phyloP scores from a whole-genome alignment of 2,113 vertebrate species.

The Accipiter cooperii region DNA sequence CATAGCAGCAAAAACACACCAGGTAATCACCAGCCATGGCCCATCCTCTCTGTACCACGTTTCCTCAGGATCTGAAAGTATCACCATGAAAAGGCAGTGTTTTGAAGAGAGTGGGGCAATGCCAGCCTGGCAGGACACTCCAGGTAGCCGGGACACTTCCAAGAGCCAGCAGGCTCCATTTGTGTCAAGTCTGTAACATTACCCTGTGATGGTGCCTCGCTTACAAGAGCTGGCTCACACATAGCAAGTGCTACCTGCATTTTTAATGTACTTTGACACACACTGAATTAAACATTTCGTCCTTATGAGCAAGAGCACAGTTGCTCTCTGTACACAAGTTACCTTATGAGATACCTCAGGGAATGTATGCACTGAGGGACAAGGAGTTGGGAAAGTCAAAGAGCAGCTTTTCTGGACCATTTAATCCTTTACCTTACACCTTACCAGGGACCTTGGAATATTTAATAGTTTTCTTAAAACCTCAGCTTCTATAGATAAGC shows the following conservation, averaged over 20 bases:
- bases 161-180: neutral
- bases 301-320: neutral
- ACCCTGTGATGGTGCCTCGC: neutral
- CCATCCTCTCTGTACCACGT: neutral
- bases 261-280: slow-evolving; percentile 29
- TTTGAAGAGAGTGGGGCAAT: neutral
- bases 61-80: neutral
- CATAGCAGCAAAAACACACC: neutral
- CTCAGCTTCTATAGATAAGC: neutral
- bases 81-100: accelerated
- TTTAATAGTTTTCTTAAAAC: neutral
- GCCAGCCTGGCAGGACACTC: neutral
- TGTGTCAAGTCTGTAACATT: neutral
- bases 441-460: neutral
- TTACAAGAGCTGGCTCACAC: neutral
- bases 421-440: neutral
- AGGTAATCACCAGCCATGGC: neutral
- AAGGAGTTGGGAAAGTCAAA: neutral
- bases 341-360: neutral
- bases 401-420: neutral
- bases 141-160: neutral
- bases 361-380: neutral
- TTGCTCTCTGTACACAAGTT: neutral
- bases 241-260: slow-evolving; percentile 26
- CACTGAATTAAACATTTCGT: slow-evolving; percentile 31